phyloP scores from a whole-genome alignment of 37 sponge, comb jelly and placozoan genomes.

The Haliclona indistincta region DNA sequence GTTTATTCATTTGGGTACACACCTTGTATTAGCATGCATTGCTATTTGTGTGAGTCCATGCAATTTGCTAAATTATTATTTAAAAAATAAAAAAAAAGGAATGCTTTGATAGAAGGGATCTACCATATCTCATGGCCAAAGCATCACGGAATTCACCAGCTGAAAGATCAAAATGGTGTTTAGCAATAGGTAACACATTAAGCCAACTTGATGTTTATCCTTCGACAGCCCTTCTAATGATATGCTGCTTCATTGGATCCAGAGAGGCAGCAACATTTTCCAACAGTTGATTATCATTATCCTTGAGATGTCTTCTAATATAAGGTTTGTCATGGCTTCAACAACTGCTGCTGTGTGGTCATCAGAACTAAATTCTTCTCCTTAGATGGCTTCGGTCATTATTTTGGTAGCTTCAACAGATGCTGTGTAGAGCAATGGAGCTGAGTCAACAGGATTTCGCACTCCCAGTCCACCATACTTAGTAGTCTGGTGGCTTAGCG shows the following conservation, averaged over 20 bases:
- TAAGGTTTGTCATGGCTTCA: not conserved
- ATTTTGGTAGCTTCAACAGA: too few relatives aligned
- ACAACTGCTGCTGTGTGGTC: constrained; percentile 8
- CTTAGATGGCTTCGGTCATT: too few relatives aligned
- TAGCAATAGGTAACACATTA: constrained; percentile 14
- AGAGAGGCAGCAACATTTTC: not conserved
- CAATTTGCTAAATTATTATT: too few relatives aligned
- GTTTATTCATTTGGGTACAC: too few relatives aligned
- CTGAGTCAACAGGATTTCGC: constrained; percentile 1
- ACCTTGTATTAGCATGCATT: too few relatives aligned
- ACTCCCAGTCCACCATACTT: constrained; percentile 19
- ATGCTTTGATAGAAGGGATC: constrained; percentile 27
- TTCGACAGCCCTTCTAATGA: constrained; percentile 28
- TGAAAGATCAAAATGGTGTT: constrained; percentile 38
- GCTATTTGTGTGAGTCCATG: too few relatives aligned
- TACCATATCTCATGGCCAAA: constrained; percentile 20
- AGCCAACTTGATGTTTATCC: constrained; percentile 31
- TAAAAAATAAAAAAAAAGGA: too few relatives aligned
- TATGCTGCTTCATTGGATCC: constrained; percentile 11
- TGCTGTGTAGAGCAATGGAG: too few relatives aligned
- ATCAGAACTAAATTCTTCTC: constrained; percentile 1
- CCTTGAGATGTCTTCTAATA: too few relatives aligned
- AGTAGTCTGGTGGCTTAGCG: too few relatives aligned
- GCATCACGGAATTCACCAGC: constrained; percentile 42
- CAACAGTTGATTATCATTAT: too few relatives aligned